Evolutionary conservation across 2,888 invertebrate genomes (phyloP).

Genomic region (Neelides folsomi): DNA sequence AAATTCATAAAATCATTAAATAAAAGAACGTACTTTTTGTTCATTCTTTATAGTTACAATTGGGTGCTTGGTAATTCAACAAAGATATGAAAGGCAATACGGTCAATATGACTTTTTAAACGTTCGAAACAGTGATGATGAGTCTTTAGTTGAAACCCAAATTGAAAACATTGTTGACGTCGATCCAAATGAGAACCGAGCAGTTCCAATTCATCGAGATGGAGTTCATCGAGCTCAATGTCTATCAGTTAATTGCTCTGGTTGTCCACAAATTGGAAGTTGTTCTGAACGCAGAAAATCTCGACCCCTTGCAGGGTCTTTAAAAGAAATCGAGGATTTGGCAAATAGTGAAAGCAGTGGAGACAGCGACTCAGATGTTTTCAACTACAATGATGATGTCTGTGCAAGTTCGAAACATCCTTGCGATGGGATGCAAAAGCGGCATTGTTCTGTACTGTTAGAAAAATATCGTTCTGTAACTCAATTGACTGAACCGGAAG

Average conservation of each 20-base stretch:
- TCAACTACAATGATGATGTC: conserved; percentile 29
- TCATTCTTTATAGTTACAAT: conserved; percentile 53
- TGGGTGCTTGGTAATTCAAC: conserved; percentile 67
- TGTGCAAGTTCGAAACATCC: conserved; percentile 29
- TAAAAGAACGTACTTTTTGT: too few relatives aligned
- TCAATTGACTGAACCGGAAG: conserved; percentile 34
- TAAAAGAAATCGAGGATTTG: conserved; percentile 30
- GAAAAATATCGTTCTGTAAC: conserved; percentile 32
- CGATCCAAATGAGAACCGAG: not conserved
- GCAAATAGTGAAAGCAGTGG: conserved; percentile 27
- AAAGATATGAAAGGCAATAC: conserved; percentile 59
- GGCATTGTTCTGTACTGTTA: conserved; percentile 31
- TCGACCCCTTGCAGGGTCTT: conserved; percentile 13
- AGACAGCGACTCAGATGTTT: conserved; percentile 42
- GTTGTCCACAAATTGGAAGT: conserved; percentile 10
- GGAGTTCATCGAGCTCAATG: conserved; percentile 1
- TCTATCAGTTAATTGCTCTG: conserved; percentile 11
- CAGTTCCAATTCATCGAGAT: not conserved
- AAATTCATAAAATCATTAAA: too few relatives aligned
- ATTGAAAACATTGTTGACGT: not conserved
- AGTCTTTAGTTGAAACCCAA: conserved; percentile 40
- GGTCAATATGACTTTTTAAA: conserved; percentile 43
- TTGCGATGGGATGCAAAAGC: conserved; percentile 25
- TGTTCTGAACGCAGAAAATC: conserved; percentile 7
- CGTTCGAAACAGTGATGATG: conserved; percentile 43